Conservation (phyloP, 2,888 invertebrate species). For the Tridacna gigas region DNA sequence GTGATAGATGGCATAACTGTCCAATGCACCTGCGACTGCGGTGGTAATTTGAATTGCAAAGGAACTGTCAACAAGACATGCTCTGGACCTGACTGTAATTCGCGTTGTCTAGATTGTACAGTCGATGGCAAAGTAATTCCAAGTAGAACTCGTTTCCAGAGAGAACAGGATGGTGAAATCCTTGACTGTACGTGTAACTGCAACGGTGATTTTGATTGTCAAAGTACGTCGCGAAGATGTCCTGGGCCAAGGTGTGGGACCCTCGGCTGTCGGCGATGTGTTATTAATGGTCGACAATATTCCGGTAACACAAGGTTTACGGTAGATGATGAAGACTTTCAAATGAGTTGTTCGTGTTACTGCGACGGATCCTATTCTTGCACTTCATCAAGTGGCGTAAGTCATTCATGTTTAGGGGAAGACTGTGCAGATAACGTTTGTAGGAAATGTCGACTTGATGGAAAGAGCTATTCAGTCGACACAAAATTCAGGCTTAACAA, state of each 20-base stretch:
- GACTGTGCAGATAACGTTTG: slow-evolving; percentile 55
- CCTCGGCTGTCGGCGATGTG: slow-evolving; percentile 70
- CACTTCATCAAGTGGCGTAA: slow-evolving; percentile 64
- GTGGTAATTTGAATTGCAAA: slow-evolving; percentile 51
- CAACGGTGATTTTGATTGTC: slow-evolving; percentile 74
- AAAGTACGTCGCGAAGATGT: slow-evolving; percentile 66
- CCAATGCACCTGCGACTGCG: slow-evolving; percentile 54
- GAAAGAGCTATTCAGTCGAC: slow-evolving; percentile 47
- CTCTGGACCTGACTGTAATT: slow-evolving; percentile 50
- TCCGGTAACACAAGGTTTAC: slow-evolving; percentile 72
- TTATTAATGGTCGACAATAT: slow-evolving; percentile 66
- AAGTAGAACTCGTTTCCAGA: slow-evolving; percentile 39
- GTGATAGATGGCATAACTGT: slow-evolving; percentile 52
- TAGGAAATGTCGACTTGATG: slow-evolving; percentile 50
- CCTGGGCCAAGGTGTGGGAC: slow-evolving; percentile 55
- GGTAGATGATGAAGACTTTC: slow-evolving; percentile 65
- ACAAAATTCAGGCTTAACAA: slow-evolving; percentile 54
- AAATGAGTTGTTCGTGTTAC: slow-evolving; percentile 74
- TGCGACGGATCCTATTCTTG: slow-evolving; percentile 80
- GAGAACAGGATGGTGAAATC: slow-evolving; percentile 33
- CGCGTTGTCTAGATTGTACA: not conserved
- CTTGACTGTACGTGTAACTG: slow-evolving; percentile 74
- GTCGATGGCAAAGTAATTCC: slow-evolving; percentile 40
- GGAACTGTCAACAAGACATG: slow-evolving; percentile 47
- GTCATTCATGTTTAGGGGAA: slow-evolving; percentile 53